Evolutionary conservation across 2,888 invertebrate species (phyloP).

Genomic region (Synanthedon formicaeformis): DNA sequence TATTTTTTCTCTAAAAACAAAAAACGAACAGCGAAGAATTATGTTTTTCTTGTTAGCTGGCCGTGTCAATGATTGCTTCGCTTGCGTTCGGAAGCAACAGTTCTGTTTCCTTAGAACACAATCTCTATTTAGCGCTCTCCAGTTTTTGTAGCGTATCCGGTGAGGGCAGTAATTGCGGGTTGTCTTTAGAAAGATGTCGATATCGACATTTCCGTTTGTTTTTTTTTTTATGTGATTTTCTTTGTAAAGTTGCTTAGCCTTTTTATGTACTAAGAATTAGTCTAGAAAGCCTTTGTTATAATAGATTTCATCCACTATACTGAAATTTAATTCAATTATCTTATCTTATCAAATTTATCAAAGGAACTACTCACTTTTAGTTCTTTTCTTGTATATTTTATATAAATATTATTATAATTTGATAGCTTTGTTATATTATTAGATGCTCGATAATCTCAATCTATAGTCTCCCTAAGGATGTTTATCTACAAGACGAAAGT

Average conservation of each 20-base stretch:
- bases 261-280: not conserved
- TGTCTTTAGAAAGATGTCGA: constrained; percentile 20
- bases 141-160: constrained; percentile 50
- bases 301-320: too few species aligned
- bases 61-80: constrained; percentile 31
- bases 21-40: not conserved
- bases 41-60: constrained; percentile 4
- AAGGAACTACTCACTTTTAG: too few species aligned
- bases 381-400: too few species aligned
- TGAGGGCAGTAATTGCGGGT: constrained; percentile 39
- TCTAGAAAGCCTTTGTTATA: too few species aligned
- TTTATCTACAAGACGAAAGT: too few species aligned
- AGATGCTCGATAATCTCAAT: too few species aligned
- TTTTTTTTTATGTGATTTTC: constrained; percentile 20
- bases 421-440: too few species aligned
- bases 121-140: constrained; percentile 8
- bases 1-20: not conserved
- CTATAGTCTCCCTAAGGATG: too few species aligned
- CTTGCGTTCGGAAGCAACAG: constrained; percentile 21
- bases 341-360: too few species aligned
- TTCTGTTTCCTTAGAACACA: not conserved
- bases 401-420: too few species aligned
- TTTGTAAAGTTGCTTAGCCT: not conserved
- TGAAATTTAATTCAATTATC: too few species aligned
- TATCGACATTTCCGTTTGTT: constrained; percentile 36